Evolutionary conservation across 1,140 invertebrate genomes (phyloP).

Genomic region (Cherax destructor): DNA sequence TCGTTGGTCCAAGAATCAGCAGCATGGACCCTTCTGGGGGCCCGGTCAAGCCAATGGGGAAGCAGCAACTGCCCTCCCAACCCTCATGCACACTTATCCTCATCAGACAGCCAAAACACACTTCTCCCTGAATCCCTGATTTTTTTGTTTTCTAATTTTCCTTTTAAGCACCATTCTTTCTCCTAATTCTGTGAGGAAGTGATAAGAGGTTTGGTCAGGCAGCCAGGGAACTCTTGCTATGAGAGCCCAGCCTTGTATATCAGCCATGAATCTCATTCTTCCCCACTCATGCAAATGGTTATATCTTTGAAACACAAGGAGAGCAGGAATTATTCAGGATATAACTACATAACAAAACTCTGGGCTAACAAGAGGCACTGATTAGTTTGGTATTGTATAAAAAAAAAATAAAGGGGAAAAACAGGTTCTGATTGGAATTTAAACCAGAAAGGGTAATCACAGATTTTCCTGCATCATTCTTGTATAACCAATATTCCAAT

Average conservation of each 20-base stretch:
- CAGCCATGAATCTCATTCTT: slow-evolving; percentile 42
- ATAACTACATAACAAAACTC: slow-evolving; percentile 4
- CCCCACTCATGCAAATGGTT: slow-evolving; percentile 6
- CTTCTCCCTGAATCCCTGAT: slow-evolving; percentile 56
- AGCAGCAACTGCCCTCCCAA: slow-evolving; percentile 57
- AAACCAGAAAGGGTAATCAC: slow-evolving; percentile 48
- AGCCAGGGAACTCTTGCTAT: slow-evolving; percentile 59
- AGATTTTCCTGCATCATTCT: slow-evolving; percentile 39
- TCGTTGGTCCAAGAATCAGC: slow-evolving; percentile 62
- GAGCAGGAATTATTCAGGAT: slow-evolving; percentile 27
- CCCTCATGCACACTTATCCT: slow-evolving; percentile 47
- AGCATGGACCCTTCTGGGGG: slow-evolving; percentile 55
- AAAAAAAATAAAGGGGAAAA: slow-evolving; percentile 5
- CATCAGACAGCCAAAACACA: slow-evolving; percentile 46
- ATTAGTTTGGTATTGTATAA: background rate
- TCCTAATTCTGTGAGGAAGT: slow-evolving; percentile 56
- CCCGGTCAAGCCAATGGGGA: slow-evolving; percentile 55
- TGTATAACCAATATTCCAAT: slow-evolving; percentile 23
- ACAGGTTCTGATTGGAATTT: slow-evolving; percentile 6
- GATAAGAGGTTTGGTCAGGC: slow-evolving; percentile 61
- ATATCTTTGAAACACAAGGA: slow-evolving; percentile 27
- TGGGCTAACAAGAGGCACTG: slow-evolving; percentile 4
- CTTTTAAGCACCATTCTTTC: slow-evolving; percentile 64
- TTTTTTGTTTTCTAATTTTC: slow-evolving; percentile 26
- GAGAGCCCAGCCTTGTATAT: slow-evolving; percentile 55